Percentiles rank a stretch among this genome's conserved stretches.
phyloP scores from a whole-genome alignment of 2,113 vertebrate species.

The Sinosuthora webbiana region DNA sequence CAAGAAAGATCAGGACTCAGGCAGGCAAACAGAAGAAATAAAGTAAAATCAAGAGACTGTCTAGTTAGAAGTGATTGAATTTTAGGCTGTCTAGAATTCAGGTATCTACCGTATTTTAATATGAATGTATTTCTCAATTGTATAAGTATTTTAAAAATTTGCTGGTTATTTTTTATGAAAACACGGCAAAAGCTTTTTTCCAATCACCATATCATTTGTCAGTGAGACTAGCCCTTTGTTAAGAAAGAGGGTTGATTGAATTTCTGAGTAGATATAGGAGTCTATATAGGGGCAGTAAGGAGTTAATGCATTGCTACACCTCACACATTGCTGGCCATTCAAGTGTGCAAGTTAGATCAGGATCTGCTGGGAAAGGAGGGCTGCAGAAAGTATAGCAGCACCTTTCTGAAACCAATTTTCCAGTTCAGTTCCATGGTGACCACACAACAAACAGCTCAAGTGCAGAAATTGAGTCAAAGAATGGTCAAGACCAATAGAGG shows the following conservation, averaged over 20 bases:
- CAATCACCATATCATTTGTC: background rate
- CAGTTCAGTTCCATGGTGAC: background rate
- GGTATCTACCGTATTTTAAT: rapidly evolving
- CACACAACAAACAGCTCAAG: background rate
- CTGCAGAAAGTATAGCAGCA: background rate
- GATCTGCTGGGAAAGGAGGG: background rate
- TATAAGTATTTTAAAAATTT: background rate
- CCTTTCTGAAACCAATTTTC: background rate
- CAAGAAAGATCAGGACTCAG: background rate
- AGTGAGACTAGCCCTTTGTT: background rate
- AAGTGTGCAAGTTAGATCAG: background rate
- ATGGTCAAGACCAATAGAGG: background rate
- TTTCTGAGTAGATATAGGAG: background rate
- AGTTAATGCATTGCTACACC: too few relatives aligned
- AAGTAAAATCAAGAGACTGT: background rate
- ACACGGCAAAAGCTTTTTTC: background rate
- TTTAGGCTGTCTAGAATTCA: background rate
- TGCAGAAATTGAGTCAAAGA: background rate
- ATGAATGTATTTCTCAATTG: background rate
- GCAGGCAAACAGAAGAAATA: background rate
- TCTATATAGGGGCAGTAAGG: background rate
- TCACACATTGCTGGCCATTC: background rate
- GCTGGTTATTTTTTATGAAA: background rate
- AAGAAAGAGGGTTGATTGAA: background rate
- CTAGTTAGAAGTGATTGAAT: background rate